Evolutionary conservation across 2,797 vertebrate species (phyloP).

Genomic region (Knipowitschia caucasica): DNA sequence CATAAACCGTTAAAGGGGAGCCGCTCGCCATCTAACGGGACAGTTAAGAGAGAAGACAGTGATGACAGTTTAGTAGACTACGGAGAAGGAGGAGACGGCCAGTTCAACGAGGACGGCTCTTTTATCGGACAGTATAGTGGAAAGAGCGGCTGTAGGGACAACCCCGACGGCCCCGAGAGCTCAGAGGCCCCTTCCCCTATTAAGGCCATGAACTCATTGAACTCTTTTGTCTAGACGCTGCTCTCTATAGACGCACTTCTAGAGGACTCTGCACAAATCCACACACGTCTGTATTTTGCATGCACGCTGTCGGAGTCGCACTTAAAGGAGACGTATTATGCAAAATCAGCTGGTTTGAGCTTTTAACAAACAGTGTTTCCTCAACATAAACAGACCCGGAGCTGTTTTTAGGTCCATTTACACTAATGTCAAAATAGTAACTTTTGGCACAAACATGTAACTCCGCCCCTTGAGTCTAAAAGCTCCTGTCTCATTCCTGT

Average conservation of each 20-base stretch:
- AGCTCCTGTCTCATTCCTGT: no score
- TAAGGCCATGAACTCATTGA: constrained; percentile 98
- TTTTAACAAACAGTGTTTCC: no score
- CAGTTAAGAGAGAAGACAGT: constrained; percentile 95
- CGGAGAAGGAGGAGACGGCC: constrained; percentile 95
- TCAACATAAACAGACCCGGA: no score
- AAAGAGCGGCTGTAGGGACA: constrained; percentile 88
- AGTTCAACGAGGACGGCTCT: constrained; percentile 98
- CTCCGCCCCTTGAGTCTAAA: no score
- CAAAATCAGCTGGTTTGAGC: no score
- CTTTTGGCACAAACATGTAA: no score
- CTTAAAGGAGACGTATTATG: no score
- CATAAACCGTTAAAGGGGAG: constrained; percentile 97
- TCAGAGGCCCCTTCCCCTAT: constrained; percentile 94
- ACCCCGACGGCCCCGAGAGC: constrained; percentile 90
- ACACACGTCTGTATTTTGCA: constrained; percentile 45
- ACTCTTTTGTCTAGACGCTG: constrained; percentile 89
- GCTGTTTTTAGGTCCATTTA: no score
- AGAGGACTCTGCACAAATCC: constrained; percentile 34
- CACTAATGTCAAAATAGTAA: no score
- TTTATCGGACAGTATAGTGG: constrained; percentile 99
- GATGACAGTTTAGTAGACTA: constrained; percentile 99
- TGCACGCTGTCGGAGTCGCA: constrained; percentile 28
- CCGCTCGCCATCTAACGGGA: constrained; percentile 92
- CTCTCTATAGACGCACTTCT: constrained; percentile 20